A percentile compares a stretch with the other conserved stretches of the same genome.
Evolutionary conservation across 2,888 invertebrate species (phyloP).

Genomic region (Maniola hyperantus): DNA sequence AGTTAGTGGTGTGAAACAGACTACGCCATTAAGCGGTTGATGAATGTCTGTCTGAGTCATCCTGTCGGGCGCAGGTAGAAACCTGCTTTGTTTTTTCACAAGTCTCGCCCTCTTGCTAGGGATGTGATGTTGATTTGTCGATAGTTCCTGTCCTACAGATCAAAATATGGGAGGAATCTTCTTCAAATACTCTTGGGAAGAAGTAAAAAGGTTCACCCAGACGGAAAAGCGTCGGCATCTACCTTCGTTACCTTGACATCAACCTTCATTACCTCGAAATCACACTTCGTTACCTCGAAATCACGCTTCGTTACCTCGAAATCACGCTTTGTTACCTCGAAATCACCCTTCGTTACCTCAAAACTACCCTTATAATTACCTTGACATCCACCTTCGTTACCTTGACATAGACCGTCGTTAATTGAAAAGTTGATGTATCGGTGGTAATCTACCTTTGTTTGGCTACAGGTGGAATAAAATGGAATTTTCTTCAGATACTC

Average conservation of each 20-base stretch:
- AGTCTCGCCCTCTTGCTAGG: conserved; percentile 20
- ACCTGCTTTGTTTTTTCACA: conserved; percentile 41
- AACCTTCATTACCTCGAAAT: not conserved
- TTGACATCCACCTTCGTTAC: no score
- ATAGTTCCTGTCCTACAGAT: not conserved
- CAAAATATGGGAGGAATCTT: not conserved
- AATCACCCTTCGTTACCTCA: no score
- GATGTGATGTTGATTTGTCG: conserved; percentile 6
- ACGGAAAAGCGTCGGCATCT: no score
- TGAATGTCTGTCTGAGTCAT: conserved; percentile 49
- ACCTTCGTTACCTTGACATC: not conserved
- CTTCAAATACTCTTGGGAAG: not conserved
- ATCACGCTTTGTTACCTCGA: no score
- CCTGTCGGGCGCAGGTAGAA: conserved; percentile 47
- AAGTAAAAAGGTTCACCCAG: not conserved
- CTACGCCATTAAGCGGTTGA: conserved; percentile 39
- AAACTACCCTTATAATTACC: no score
- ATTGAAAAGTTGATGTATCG: no score
- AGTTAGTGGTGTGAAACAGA: conserved; percentile 24
- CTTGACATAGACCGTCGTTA: no score
- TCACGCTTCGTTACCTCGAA: no score
- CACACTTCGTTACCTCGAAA: no score
- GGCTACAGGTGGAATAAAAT: no score
- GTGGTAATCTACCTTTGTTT: no score
- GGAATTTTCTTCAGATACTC: no score